A percentile compares a stretch with the other conserved stretches of the same genome.
These are phyloP conservation scores for Lagenorhynchus albirostris DNA, from an alignment of 2,113 vertebrate genomes.

Conservation along the genomic window DNA sequence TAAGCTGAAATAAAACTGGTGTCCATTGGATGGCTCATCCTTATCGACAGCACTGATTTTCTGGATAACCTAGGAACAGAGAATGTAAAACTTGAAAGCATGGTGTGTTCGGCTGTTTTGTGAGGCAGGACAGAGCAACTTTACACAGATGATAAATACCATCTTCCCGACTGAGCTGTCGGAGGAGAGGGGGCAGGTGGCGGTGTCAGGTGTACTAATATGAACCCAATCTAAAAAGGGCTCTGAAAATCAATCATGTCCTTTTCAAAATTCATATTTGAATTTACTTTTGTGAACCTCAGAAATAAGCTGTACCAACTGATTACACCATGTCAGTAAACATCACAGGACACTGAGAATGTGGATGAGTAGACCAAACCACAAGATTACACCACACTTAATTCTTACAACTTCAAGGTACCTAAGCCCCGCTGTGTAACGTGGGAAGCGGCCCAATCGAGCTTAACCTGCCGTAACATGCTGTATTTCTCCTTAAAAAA, in stretches of 20 bases:
- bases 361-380: not conserved
- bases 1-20: slow-evolving; percentile 94
- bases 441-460: not conserved
- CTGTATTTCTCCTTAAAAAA: not conserved
- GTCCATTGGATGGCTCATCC: slow-evolving; percentile 92
- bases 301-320: not conserved
- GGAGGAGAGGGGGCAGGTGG: too few relatives aligned
- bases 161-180: not conserved
- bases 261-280: not conserved
- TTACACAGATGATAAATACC: not conserved
- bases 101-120: not conserved
- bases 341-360: not conserved
- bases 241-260: not conserved
- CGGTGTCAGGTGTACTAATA: not conserved
- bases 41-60: slow-evolving; percentile 96
- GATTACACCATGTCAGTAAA: not conserved
- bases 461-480: too few relatives aligned
- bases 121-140: not conserved
- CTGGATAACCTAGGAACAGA: slow-evolving; percentile 90
- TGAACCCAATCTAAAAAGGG: not conserved
- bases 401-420: not conserved
- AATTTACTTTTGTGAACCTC: not conserved
- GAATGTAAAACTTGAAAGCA: accelerated
- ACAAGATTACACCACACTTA: not conserved
- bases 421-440: not conserved